A percentile compares a stretch with the other conserved stretches of the same genome.
Evolutionary conservation across 2,797 vertebrate genomes (phyloP).

Genomic region (Notolabrus celidotus): DNA sequence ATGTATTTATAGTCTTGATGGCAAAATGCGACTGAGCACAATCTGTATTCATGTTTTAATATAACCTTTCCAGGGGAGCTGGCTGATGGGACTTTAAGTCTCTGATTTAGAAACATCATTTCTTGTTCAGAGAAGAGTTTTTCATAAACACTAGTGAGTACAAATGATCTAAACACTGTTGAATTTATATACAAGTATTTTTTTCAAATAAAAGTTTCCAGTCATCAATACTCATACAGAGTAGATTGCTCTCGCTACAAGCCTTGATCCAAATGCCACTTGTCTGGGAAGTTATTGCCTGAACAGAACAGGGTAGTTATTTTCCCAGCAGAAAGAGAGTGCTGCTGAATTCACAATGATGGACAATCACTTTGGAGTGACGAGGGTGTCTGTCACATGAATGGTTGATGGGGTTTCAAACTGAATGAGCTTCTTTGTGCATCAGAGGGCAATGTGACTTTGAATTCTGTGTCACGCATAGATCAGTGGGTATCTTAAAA

Average conservation of each 20-base stretch:
- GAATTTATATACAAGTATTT: conserved; percentile 54
- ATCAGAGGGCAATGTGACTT: conserved; percentile 60
- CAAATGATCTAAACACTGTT: conserved; percentile 22
- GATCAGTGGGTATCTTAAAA: conserved; percentile 52
- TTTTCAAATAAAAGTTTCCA: conserved; percentile 56
- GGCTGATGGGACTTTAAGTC: conserved; percentile 29
- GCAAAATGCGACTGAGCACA: conserved; percentile 21
- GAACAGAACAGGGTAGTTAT: conserved; percentile 69
- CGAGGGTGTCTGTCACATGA: conserved; percentile 58
- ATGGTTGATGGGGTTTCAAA: conserved; percentile 65
- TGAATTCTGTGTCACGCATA: conserved; percentile 56
- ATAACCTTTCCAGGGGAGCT: conserved; percentile 20
- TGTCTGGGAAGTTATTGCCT: conserved; percentile 65
- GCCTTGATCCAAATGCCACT: conserved; percentile 69
- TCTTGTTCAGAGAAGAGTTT: conserved; percentile 36
- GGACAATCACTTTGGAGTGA: conserved; percentile 63
- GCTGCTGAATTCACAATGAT: conserved; percentile 65
- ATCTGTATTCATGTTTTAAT: conserved; percentile 27
- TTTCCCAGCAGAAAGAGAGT: conserved; percentile 63
- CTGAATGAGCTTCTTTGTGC: conserved; percentile 61
- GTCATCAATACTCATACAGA: conserved; percentile 38
- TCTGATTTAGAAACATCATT: conserved; percentile 33
- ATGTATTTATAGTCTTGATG: neutral
- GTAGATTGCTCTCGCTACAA: conserved; percentile 45
- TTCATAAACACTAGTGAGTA: conserved; percentile 35